Base-by-base conservation (phyloP, 2,113 vertebrate species). In the Cercocebus atys region DNA sequence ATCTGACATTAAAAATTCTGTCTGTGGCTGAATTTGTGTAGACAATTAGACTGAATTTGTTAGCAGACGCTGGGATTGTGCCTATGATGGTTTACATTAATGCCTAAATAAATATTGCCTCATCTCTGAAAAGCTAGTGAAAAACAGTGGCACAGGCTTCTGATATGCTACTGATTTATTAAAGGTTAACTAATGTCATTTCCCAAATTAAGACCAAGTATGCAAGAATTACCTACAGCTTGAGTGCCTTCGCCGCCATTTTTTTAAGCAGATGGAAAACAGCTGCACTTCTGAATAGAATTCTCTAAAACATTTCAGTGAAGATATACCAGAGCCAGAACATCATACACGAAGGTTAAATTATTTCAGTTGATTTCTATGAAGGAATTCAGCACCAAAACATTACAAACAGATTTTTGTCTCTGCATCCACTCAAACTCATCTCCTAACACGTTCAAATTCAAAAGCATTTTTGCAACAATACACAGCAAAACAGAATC, bases 201-300 rank as follows among this genome's bases (percentile, higher is more conserved):
- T 89, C 90, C 73, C 50, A 89, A 92, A 94, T 86, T 72, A 95
- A 96, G 86, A 70, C 68, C 45, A 84, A 94, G 92, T 85, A 79
- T 68, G 40, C 30, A 84, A 96, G 55, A 90, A 92, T 76, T 64
- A 68, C 23, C 55, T 76, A 95, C 64, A 76, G 30, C 22, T 16
- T 85, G 35, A 59, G 17, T 2, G 7, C 52, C 61, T 45, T 43
- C 35, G 52, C 16, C 61, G 43, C 61, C 27, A 52, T 75, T 86
- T 68, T 64, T 80, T 59, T 85, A 85, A 88, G 85, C 22, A 55
- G 78, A 38, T 57, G 52, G 86, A 43, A 84, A 83, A 64, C 45
- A 43, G 43, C 38, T 20, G 32, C n/a, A 47, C 17, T 88, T 52
- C 32, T 16, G 14, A 45, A n/a, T 23, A 73, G 38, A 90, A 82